Evolutionary conservation across 2,113 vertebrate genomes (phyloP).

Genomic region (Periophthalmodon schlosseri): DNA sequence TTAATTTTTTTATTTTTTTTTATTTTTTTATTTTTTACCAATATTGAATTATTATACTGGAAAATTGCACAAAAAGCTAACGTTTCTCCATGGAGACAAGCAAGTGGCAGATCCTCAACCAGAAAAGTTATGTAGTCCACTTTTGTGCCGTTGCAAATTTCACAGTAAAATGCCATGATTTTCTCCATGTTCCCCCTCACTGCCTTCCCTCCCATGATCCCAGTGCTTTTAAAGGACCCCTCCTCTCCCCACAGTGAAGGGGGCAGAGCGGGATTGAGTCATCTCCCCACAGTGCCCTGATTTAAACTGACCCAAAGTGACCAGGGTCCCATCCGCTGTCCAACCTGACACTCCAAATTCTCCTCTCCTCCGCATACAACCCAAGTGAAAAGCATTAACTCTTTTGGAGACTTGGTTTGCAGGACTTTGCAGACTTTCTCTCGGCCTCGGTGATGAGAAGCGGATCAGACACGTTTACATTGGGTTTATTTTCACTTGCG

Average conservation of each 20-base stretch:
- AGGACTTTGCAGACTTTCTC: constrained; percentile 36
- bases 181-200: constrained; percentile 31
- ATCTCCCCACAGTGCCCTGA: constrained; percentile 71
- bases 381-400: constrained; percentile 76
- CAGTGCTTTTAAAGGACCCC: constrained; percentile 55
- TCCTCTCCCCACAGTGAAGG: constrained; percentile 58
- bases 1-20: too few relatives aligned
- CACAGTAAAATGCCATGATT: too few relatives aligned
- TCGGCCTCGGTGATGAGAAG: constrained; percentile 30
- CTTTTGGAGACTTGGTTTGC: constrained; percentile 53
- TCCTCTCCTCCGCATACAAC: constrained; percentile 56
- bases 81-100: neutral
- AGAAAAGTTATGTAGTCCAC: neutral
- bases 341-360: constrained; percentile 69
- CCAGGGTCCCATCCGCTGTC: constrained; percentile 63
- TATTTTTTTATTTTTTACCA: too few relatives aligned
- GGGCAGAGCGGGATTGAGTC: constrained; percentile 64
- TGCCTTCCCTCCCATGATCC: constrained; percentile 57
- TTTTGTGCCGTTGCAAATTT: too few relatives aligned
- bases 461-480: constrained; percentile 30
- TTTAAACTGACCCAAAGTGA: constrained; percentile 73
- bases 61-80: too few relatives aligned
- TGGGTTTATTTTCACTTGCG: constrained; percentile 39
- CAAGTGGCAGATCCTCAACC: neutral
- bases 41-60: too few relatives aligned